A percentile compares a stretch with the other conserved stretches of the same genome.
These are phyloP conservation scores for Bilobella aurantiaca DNA, from an alignment of 1,140 invertebrate genomes.

Conservation along the genomic window DNA sequence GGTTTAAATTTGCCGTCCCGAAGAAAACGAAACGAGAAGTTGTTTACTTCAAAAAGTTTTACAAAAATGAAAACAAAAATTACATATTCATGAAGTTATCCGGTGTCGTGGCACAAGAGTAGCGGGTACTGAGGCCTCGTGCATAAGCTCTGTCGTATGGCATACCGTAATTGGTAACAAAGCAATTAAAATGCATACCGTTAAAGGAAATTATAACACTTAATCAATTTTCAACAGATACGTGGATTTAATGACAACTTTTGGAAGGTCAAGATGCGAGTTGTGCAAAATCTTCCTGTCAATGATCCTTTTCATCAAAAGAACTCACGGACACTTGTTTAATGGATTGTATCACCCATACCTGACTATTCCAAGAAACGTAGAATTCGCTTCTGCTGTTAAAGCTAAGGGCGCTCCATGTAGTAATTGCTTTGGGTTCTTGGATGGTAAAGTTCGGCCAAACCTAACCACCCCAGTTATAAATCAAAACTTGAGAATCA, in stretches of 20 bases:
- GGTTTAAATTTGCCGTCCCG: too few relatives aligned
- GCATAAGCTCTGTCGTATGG: slow-evolving; percentile 2
- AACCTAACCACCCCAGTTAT: background rate
- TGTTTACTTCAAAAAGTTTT: too few relatives aligned
- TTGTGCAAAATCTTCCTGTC: background rate
- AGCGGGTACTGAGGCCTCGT: background rate
- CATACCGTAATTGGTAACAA: slow-evolving; percentile 11
- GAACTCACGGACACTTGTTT: background rate
- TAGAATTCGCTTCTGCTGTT: background rate
- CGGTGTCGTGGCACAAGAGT: background rate
- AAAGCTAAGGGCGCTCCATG: slow-evolving; percentile 13
- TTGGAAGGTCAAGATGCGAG: background rate
- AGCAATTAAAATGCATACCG: background rate
- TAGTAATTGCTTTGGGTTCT: slow-evolving; percentile 7
- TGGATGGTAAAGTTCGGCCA: slow-evolving; percentile 10
- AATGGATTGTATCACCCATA: background rate
- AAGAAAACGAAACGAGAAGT: too few relatives aligned
- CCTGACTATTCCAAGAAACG: background rate
- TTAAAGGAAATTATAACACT: background rate
- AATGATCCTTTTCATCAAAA: background rate
- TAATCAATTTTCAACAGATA: slow-evolving; percentile 2
- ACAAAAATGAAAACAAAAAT: background rate
- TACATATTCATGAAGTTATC: background rate
- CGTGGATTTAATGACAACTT: slow-evolving; percentile 4
- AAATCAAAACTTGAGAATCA: background rate